Conservation (phyloP, 2,888 invertebrate species). For the Drosophila flavopinicola region DNA sequence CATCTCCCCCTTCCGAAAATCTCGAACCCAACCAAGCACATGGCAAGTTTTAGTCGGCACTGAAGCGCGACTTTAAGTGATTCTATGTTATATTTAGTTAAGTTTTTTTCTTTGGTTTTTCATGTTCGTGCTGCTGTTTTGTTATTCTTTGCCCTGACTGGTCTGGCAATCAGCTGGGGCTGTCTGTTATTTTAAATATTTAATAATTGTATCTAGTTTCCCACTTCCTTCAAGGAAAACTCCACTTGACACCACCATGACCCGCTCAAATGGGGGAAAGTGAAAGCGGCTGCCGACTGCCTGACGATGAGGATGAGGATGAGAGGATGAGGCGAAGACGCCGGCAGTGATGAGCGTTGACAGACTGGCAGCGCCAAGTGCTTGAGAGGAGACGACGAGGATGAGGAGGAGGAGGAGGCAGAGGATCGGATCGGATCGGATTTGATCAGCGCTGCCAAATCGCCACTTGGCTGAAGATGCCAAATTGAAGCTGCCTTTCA, state of each 20-base stretch:
- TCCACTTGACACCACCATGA: conserved; percentile 71
- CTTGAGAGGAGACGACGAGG: conserved; percentile 16
- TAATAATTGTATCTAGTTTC: conserved; percentile 78
- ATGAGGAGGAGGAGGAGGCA: conserved; percentile 23
- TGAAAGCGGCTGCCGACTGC: conserved; percentile 57
- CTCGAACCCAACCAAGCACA: neutral
- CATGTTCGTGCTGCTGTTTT: conserved; percentile 21
- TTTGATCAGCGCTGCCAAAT: conserved; percentile 37
- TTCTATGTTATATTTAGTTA: conserved; percentile 22
- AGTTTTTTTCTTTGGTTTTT: neutral
- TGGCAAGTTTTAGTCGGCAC: conserved; percentile 39
- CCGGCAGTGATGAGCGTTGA: conserved; percentile 55
- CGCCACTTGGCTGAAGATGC: conserved; percentile 47
- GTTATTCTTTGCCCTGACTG: conserved; percentile 26
- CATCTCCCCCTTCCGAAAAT: neutral
- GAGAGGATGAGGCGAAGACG: conserved; percentile 14
- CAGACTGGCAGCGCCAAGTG: conserved; percentile 39
- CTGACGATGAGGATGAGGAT: conserved; percentile 12
- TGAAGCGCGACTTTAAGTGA: conserved; percentile 72
- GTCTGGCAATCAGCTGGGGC: conserved; percentile 22
- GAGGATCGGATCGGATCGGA: too few species aligned
- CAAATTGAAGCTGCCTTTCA: conserved; percentile 41
- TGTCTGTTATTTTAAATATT: conserved; percentile 75
- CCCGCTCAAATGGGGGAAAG: conserved; percentile 56
- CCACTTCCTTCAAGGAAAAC: conserved; percentile 70